A percentile compares a stretch with the other conserved stretches of the same genome.
Conservation (phyloP, 2,888 invertebrate species). For the Drosophila parthenogenetica region DNA sequence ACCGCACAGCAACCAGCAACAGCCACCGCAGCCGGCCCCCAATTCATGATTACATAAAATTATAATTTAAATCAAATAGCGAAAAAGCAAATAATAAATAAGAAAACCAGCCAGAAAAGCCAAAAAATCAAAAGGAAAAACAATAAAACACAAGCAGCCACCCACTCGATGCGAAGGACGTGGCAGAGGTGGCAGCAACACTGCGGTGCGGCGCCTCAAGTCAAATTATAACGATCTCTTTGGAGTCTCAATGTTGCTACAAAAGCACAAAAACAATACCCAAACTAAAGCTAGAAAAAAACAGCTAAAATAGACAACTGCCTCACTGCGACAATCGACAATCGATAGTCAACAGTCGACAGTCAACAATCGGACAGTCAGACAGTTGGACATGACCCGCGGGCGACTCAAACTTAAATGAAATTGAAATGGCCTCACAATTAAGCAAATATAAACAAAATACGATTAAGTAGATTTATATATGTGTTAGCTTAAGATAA, state of each 20-base stretch:
- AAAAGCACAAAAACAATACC: slow-evolving; percentile 59
- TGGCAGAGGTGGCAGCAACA: slow-evolving; percentile 73
- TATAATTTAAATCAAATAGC: slow-evolving; percentile 78
- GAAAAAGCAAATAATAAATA: slow-evolving; percentile 59
- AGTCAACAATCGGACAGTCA: slow-evolving; percentile 32
- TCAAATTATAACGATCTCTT: slow-evolving; percentile 76
- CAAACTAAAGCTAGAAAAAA: slow-evolving; percentile 55
- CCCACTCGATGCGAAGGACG: slow-evolving; percentile 76
- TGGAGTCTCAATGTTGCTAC: slow-evolving; percentile 48
- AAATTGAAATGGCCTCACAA: slow-evolving; percentile 74
- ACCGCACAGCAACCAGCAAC: slow-evolving; percentile 7
- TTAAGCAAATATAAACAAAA: slow-evolving; percentile 47
- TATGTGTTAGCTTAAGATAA: neutral
- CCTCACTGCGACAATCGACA: slow-evolving; percentile 56
- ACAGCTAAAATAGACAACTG: slow-evolving; percentile 20
- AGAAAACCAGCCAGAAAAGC: slow-evolving; percentile 45
- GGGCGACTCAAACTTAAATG: slow-evolving; percentile 71
- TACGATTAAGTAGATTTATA: slow-evolving; percentile 7
- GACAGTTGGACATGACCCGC: slow-evolving; percentile 69
- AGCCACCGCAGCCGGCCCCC: slow-evolving; percentile 27
- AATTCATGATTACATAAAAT: slow-evolving; percentile 76
- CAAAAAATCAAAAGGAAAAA: slow-evolving; percentile 44
- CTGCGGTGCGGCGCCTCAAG: slow-evolving; percentile 76
- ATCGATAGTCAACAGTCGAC: slow-evolving; percentile 54
- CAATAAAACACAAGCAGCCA: slow-evolving; percentile 56